Conservation (phyloP, 1,140 invertebrate genomes). For the Saccostrea glomerata region DNA sequence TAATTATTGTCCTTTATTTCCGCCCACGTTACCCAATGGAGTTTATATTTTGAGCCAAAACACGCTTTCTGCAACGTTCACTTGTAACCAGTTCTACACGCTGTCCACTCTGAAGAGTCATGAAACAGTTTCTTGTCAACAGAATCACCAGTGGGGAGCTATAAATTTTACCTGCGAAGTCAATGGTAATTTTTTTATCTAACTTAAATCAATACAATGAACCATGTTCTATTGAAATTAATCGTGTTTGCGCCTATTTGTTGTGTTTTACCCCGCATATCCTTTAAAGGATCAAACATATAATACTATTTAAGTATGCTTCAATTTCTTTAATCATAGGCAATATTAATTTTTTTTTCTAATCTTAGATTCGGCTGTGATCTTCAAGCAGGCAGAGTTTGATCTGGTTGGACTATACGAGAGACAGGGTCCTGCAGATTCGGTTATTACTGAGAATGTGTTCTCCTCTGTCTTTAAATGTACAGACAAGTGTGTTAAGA, state of each 20-base stretch:
- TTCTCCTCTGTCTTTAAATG: neutral
- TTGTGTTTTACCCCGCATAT: too few species aligned
- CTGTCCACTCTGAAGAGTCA: neutral
- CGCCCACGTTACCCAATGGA: neutral
- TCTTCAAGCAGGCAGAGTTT: neutral
- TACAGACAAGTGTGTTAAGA: constrained; percentile 7
- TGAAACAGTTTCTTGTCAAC: neutral
- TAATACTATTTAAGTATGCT: too few species aligned
- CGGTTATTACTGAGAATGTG: neutral
- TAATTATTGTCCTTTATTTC: neutral
- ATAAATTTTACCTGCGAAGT: neutral
- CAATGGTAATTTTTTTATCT: neutral
- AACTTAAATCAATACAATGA: neutral
- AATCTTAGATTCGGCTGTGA: neutral
- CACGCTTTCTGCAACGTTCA: neutral
- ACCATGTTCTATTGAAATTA: neutral
- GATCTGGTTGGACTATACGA: neutral
- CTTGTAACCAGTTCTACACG: constrained; percentile 1
- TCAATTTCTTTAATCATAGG: neutral
- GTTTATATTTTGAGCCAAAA: neutral
- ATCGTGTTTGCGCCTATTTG: neutral
- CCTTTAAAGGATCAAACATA: too few species aligned
- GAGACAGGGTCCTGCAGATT: neutral
- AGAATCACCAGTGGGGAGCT: neutral
- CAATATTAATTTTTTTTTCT: neutral